Evolutionary conservation across 2,113 vertebrate genomes (phyloP), one percentile per base, ranked within the genome.

Genomic region (Paraplagusia blochii): DNA sequence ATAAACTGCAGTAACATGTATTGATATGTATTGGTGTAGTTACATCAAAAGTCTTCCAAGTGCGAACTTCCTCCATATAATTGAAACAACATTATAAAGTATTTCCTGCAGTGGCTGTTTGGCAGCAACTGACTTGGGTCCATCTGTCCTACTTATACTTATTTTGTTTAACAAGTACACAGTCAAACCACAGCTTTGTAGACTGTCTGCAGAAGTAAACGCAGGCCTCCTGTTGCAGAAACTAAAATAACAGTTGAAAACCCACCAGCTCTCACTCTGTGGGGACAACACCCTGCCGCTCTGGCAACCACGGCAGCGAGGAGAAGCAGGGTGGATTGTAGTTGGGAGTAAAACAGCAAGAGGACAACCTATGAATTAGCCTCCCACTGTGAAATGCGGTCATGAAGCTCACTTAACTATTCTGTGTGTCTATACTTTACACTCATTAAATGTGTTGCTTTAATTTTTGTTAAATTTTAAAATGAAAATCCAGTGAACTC

Each of bases 241-340:
- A 56, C 58, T 60, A 69, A 77, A 85, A 74, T 74, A 81, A 73
- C 62, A 70, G 11, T 43, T 49, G 50, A 56, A 11, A 68, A 72
- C 66, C 75, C 74, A 62, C 35, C 0, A 17, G 33, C 38, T 22
- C 12, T 47, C 47, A 8, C 52, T 62, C 22, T 9, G 7, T n/a
- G 39, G n/a, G 48, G 61, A 55, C 74, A 50, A 71, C 80, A 63
- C 83, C 79, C 85, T 66, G 54, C 58, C 19, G 38, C 66, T 61
- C 42, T 64, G 58, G 48, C 8, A 58, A n/a, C 42, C 18, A 49
- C 34, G 43, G 35, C 49, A 72, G 19, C 19, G 47, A 36, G 7
- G 61, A 34, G 47, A 56, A n/a, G n/a, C n/a, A n/a, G 52, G 38
- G 29, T 44, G 43, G 12, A 54, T 12, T 42, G 2, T 9, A 45